phyloP scores from a whole-genome alignment of 2,113 vertebrate genomes.

The Ciconia stormi region DNA sequence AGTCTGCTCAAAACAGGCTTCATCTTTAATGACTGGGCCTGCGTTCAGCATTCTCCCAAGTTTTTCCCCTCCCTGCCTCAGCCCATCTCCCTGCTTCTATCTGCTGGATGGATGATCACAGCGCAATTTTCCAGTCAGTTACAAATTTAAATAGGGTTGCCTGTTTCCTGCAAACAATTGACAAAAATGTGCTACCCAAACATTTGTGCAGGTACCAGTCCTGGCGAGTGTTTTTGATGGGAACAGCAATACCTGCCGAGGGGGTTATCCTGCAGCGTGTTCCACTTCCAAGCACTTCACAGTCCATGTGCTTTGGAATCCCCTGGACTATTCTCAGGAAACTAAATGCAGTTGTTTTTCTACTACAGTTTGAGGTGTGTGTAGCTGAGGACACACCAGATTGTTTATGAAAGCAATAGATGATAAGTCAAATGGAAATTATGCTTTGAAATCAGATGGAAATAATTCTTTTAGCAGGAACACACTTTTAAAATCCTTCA shows the following conservation, averaged over 20 bases:
- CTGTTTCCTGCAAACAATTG: neutral
- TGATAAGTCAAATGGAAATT: neutral
- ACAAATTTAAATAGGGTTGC: neutral
- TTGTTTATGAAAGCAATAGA: neutral
- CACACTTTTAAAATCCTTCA: accelerated
- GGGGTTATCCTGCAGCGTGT: accelerated
- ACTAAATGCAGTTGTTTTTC: neutral
- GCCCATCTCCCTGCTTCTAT: neutral
- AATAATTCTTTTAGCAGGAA: accelerated
- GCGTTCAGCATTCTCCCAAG: neutral
- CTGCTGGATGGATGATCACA: neutral
- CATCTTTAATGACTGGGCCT: neutral
- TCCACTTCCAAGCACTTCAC: neutral
- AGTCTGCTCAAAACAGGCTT: neutral
- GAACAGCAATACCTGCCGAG: neutral
- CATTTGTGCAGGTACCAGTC: neutral
- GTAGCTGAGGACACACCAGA: neutral
- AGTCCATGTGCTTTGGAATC: neutral
- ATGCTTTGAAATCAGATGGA: neutral
- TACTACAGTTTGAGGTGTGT: neutral
- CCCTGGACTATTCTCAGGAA: neutral
- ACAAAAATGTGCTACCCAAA: neutral
- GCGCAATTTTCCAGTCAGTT: neutral
- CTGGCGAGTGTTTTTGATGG: neutral
- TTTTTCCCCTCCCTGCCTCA: neutral